phyloP scores from a whole-genome alignment of 2,113 vertebrate species.

The Himantopus leucocephalus region DNA sequence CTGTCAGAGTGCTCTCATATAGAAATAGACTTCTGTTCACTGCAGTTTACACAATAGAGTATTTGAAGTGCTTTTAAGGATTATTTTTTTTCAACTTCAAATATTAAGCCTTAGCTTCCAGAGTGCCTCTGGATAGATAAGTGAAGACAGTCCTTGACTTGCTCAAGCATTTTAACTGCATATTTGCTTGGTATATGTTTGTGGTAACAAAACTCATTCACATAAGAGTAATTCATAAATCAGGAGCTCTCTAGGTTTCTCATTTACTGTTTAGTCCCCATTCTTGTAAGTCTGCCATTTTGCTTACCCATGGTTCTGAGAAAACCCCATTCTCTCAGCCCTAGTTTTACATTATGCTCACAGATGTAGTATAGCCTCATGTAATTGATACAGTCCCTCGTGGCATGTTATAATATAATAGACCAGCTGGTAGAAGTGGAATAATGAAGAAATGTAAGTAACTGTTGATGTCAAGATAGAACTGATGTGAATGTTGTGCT shows the following conservation, averaged over 20 bases:
- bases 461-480: constrained; percentile 10
- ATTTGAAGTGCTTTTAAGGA: background rate
- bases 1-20: background rate
- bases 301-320: background rate
- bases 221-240: background rate
- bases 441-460: constrained; percentile 21
- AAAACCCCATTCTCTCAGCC: background rate
- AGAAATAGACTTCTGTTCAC: background rate
- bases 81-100: background rate
- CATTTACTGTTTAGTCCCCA: background rate
- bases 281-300: background rate
- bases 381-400: constrained; percentile 19
- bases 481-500: background rate
- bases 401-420: background rate
- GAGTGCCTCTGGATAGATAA: background rate
- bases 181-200: background rate
- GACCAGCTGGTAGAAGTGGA: constrained; percentile 29
- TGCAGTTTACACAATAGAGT: background rate
- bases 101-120: background rate
- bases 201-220: background rate
- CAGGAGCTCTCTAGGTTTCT: background rate
- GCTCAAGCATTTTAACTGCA: background rate
- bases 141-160: background rate
- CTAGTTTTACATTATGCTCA: background rate
- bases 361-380: constrained; percentile 2